A percentile compares a stretch with the other conserved stretches of the same genome.
Evolutionary conservation across 2,797 vertebrate genomes (phyloP).

Genomic region (Otolemur crassicaudatus): DNA sequence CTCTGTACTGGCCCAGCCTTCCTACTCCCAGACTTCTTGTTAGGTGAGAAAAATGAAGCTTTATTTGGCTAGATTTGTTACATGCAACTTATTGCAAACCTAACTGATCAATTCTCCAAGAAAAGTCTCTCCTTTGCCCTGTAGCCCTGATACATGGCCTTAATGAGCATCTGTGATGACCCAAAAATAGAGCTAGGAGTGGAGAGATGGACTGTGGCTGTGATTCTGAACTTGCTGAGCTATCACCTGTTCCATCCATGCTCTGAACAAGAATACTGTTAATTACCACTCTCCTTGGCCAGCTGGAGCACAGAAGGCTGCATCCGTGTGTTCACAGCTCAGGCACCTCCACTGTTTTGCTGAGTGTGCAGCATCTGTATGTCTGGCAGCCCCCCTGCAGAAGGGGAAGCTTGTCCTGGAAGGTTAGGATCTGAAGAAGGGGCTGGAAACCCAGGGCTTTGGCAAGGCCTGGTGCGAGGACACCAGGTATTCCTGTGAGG

Average conservation of each 20-base stretch:
- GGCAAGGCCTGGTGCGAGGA: not conserved
- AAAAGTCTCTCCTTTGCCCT: constrained; percentile 77
- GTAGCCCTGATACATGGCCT: constrained; percentile 77
- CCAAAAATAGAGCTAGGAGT: constrained; percentile 86
- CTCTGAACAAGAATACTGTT: constrained; percentile 80
- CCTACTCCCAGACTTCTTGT: not conserved
- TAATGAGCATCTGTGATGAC: constrained; percentile 82
- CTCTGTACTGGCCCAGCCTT: not conserved
- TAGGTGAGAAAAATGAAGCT: not conserved
- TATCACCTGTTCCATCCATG: constrained; percentile 83
- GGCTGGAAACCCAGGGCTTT: not conserved
- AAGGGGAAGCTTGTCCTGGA: not conserved
- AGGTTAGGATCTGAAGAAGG: constrained; percentile 23
- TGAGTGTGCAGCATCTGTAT: constrained; percentile 67
- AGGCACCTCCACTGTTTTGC: constrained; percentile 72
- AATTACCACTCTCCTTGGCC: constrained; percentile 79
- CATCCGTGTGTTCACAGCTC: constrained; percentile 62
- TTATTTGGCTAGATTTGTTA: not conserved
- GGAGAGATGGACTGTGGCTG: constrained; percentile 80
- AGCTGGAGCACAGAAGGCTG: constrained; percentile 73
- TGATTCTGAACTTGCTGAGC: constrained; percentile 87
- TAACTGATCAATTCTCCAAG: constrained; percentile 72
- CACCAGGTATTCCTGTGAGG: not conserved
- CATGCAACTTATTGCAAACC: not conserved
- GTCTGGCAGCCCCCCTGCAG: constrained; percentile 56